A percentile compares a stretch with the other conserved stretches of the same genome.
Conservation (phyloP, 2,888 invertebrate genomes). For the Caenorhabditis sp. region DNA sequence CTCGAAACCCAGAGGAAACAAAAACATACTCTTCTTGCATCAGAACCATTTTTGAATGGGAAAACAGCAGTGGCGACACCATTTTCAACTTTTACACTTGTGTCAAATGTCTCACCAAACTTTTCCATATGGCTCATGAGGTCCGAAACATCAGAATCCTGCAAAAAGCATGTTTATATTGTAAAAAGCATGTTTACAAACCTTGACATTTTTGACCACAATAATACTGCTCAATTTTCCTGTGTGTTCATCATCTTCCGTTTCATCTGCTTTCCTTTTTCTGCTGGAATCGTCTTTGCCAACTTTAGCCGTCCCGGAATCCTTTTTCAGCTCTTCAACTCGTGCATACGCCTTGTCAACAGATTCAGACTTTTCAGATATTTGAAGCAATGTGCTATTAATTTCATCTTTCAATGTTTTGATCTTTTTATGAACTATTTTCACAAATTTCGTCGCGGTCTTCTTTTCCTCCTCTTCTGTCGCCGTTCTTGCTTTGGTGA, state of each 20-base stretch:
- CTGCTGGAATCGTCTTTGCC: slow-evolving; percentile 12
- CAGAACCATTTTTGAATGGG: slow-evolving; percentile 21
- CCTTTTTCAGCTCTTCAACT: slow-evolving; percentile 24
- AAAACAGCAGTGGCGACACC: slow-evolving; percentile 29
- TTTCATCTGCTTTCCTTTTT: slow-evolving; percentile 5
- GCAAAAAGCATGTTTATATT: no score
- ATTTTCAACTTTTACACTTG: slow-evolving; percentile 25
- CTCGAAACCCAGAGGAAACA: background rate
- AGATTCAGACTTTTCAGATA: slow-evolving; percentile 27
- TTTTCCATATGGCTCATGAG: slow-evolving; percentile 38
- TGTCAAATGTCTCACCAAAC: slow-evolving; percentile 37
- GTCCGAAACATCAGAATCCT: slow-evolving; percentile 30
- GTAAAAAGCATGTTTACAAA: no score
- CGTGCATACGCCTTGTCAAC: slow-evolving; percentile 24
- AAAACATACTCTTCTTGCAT: slow-evolving; percentile 20
- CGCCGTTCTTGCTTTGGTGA: slow-evolving; percentile 32
- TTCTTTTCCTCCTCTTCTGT: slow-evolving; percentile 36
- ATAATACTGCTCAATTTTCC: slow-evolving; percentile 25
- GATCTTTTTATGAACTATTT: slow-evolving; percentile 81
- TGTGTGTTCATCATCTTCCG: slow-evolving; percentile 6
- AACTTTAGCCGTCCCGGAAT: background rate
- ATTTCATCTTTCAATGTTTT: slow-evolving; percentile 78
- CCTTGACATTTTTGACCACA: slow-evolving; percentile 24
- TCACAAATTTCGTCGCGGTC: slow-evolving; percentile 76
- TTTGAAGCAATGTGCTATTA: slow-evolving; percentile 26